Evolutionary conservation across 2,113 vertebrate species (phyloP).

Genomic region (Coracopsis vasa): DNA sequence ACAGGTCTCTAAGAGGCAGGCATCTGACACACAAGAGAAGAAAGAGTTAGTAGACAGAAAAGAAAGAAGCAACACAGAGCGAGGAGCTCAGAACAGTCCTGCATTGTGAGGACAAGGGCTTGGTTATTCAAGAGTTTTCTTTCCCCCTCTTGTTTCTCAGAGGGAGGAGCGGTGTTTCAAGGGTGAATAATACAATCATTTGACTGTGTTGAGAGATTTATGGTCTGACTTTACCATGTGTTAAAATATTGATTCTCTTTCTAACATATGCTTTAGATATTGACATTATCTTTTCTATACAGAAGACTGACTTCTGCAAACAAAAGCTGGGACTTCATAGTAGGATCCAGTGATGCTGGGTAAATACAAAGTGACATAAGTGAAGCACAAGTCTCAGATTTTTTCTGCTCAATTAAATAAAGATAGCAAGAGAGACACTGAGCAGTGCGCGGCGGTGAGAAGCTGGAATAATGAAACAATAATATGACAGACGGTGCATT

Average conservation of each 20-base stretch:
- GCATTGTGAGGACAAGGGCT: slow-evolving; percentile 40
- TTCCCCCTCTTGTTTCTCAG: slow-evolving; percentile 37
- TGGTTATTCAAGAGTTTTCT: slow-evolving; percentile 52
- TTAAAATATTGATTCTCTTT: slow-evolving; percentile 54
- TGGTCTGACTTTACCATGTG: slow-evolving; percentile 25
- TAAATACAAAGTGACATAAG: slow-evolving; percentile 26
- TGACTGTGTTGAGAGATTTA: slow-evolving; percentile 48
- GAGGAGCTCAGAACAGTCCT: not conserved
- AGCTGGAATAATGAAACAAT: slow-evolving; percentile 57
- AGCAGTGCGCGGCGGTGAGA: not conserved
- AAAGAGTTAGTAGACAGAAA: not conserved
- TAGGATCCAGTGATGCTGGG: not conserved
- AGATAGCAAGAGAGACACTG: slow-evolving; percentile 49
- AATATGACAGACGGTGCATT: slow-evolving; percentile 60
- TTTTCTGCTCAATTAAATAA: slow-evolving; percentile 63
- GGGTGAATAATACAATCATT: slow-evolving; percentile 32
- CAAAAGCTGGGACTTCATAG: slow-evolving; percentile 6
- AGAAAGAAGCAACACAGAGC: not conserved
- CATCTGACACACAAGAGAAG: not conserved
- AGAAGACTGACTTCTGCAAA: slow-evolving; percentile 14
- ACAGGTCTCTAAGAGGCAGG: not conserved
- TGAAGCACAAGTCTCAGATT: slow-evolving; percentile 1
- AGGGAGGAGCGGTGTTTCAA: not conserved
- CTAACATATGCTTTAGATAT: slow-evolving; percentile 17
- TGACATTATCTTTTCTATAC: not conserved